Evolutionary conservation across 2,888 invertebrate species (phyloP).

Genomic region (Aphidius colemani): DNA sequence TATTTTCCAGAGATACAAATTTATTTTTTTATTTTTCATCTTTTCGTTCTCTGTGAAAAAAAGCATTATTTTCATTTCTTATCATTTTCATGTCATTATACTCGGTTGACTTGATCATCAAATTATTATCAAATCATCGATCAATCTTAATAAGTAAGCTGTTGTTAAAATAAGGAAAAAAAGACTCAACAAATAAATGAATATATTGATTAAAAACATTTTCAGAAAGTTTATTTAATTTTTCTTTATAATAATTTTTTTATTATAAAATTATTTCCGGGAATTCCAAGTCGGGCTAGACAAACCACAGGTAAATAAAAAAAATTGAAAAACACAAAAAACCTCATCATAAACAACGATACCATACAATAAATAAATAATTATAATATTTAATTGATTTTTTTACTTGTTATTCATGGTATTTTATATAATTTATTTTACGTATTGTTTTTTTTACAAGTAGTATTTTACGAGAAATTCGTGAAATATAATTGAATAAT

Average conservation of each 20-base stretch:
- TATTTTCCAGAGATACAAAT: too few species aligned
- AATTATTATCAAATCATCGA: too few species aligned
- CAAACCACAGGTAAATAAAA: slow-evolving; percentile 22
- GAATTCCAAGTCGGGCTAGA: background rate
- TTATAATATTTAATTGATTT: too few species aligned
- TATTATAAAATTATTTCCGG: slow-evolving; percentile 9
- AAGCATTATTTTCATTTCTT: too few species aligned
- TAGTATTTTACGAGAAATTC: slow-evolving; percentile 19
- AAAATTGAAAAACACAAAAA: slow-evolving; percentile 19
- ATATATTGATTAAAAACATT: background rate
- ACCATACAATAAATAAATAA: too few species aligned
- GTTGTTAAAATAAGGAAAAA: too few species aligned
- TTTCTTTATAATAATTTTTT: background rate
- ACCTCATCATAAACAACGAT: slow-evolving; percentile 25
- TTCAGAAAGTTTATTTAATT: background rate
- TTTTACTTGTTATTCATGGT: slow-evolving; percentile 16
- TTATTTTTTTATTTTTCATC: too few species aligned
- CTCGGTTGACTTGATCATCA: too few species aligned
- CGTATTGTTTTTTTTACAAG: background rate
- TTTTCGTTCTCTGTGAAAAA: too few species aligned
- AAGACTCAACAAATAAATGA: background rate
- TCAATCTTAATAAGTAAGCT: too few species aligned
- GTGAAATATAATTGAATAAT: too few species aligned
- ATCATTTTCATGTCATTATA: too few species aligned
- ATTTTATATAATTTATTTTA: slow-evolving; percentile 6